Base-by-base conservation (phyloP, 1,140 invertebrate species). In the Cyphomyrmex costatus region DNA sequence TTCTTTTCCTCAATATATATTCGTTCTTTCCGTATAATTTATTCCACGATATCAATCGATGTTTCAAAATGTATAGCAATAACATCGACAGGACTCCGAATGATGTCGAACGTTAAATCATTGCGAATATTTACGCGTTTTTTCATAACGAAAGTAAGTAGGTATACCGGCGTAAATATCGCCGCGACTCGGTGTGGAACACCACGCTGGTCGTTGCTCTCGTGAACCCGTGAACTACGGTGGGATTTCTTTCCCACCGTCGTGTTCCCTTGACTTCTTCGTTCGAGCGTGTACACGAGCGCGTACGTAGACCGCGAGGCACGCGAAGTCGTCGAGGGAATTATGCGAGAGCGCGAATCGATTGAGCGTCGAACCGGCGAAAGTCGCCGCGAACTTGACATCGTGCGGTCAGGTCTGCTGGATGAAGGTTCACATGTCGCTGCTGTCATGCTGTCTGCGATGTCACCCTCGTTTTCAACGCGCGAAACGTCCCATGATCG, bases 371-470 rank as follows among this genome's bases (percentile, higher is more conserved):
- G 70, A 86, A 89, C 36, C 42, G 78, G 85, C 56, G 53, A 89
- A 89, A 89, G 76, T 85, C 36, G 61, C 77, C 76, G 88, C 88
- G 83, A 89, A 89, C 87, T 89, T 89, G 88, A 89, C 88, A 89
- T 89, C 87, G 49, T 30, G 10, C 61, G 21, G 63, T 51, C 76
- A 68, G 49, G 16, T 65, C n/a, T 56, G 36, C 56, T 42, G 30
- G 30, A 30, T 30, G 46, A 68, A 68, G 3, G 65, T 21, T 66
- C 77, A n/a, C 30, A 27, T 10, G 63, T 79, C 61, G 27, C 16
- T 42, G 60, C n/a, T 68, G 51, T 79, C 77, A 7, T 5, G 49
- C 58, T 49, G 61, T 51, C n/a, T 14, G 77, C 61, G 46, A 42
- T 49, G 58, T 53, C 30, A 19, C 19, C n/a, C n/a, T 33, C 71